A percentile compares a stretch with the other conserved stretches of the same genome.
Conservation (phyloP, 2,888 invertebrate genomes). For the Chironomus riparius region DNA sequence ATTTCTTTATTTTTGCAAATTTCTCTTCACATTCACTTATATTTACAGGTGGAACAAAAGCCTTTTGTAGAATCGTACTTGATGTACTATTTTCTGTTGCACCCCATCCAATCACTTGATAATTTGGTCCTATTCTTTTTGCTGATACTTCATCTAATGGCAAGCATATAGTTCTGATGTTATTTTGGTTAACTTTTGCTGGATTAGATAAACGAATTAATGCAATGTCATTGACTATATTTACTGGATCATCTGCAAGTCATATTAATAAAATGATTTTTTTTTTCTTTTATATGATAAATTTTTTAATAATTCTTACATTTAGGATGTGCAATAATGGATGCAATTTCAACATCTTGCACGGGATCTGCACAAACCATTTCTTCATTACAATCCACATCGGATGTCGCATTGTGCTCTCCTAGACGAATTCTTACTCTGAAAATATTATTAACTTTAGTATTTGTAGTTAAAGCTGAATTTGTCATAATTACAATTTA, state of each 20-base stretch:
- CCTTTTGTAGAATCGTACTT: slow-evolving; percentile 30
- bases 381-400: slow-evolving; percentile 32
- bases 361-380: slow-evolving; percentile 32
- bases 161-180: slow-evolving; percentile 33
- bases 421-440: slow-evolving; percentile 32
- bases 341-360: slow-evolving; percentile 32
- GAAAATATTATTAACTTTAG: not conserved
- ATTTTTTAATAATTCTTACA: slow-evolving; percentile 15
- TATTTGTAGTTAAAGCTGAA: too few species aligned
- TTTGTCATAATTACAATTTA: not conserved
- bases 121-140: not conserved
- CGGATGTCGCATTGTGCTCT: slow-evolving; percentile 32
- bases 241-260: slow-evolving; percentile 22
- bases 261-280: too few species aligned
- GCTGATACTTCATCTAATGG: slow-evolving; percentile 29
- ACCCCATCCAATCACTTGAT: slow-evolving; percentile 34
- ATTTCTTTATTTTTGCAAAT: slow-evolving; percentile 25
- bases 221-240: slow-evolving; percentile 33
- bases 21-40: slow-evolving; percentile 29
- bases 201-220: slow-evolving; percentile 30
- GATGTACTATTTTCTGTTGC: slow-evolving; percentile 29
- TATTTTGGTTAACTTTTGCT: slow-evolving; percentile 30
- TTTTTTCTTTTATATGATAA: too few species aligned
- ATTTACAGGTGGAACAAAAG: slow-evolving; percentile 24
- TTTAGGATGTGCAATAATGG: slow-evolving; percentile 30